These are phyloP conservation scores for Malaclemys terrapin DNA, from an alignment of 2,113 vertebrate genomes.

Conservation along the genomic window DNA sequence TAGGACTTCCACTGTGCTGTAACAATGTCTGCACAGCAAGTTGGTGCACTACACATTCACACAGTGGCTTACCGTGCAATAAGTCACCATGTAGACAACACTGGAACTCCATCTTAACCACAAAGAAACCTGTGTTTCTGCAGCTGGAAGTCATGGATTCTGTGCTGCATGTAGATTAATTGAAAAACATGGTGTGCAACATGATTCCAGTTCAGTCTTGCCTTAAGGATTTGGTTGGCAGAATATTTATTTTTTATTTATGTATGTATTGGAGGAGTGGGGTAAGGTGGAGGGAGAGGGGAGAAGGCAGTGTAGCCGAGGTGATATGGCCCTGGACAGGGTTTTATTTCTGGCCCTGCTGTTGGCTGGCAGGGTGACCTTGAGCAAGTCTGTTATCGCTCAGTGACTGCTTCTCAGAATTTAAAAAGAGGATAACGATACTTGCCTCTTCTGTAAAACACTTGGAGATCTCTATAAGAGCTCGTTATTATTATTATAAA, in stretches of 20 bases:
- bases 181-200: constrained; percentile 19
- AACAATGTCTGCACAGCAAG: not conserved
- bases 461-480: not conserved
- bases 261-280: not conserved
- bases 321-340: not conserved
- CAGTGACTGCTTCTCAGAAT: not conserved
- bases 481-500: not conserved
- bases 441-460: not conserved
- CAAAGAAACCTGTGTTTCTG: not conserved
- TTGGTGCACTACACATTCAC: not conserved
- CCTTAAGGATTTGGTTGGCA: not conserved
- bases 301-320: not conserved
- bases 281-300: not conserved
- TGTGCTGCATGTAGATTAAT: not conserved
- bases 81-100: not conserved
- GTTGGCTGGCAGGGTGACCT: not conserved
- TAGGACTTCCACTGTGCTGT: not conserved
- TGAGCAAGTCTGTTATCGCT: constrained; percentile 6
- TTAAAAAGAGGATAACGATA: not conserved
- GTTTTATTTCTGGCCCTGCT: constrained; percentile 26
- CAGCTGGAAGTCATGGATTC: not conserved
- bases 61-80: not conserved
- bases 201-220: not conserved
- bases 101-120: not conserved
- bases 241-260: not conserved